Conservation (phyloP, 1,140 invertebrate genomes). For the Tetraneura akinire region DNA sequence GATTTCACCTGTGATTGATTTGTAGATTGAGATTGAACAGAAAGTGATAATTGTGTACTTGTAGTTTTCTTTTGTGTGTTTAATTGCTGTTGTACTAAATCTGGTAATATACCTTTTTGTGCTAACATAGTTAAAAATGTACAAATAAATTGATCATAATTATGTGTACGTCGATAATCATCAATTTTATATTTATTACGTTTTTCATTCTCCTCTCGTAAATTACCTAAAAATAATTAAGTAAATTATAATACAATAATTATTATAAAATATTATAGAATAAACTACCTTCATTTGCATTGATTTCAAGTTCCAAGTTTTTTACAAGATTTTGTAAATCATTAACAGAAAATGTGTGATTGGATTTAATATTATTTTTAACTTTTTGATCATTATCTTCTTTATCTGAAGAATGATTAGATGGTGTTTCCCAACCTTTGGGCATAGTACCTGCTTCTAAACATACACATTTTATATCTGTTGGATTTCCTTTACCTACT, state of each 20-base stretch:
- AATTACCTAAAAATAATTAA: conserved; percentile 54
- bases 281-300: conserved; percentile 74
- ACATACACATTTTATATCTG: conserved; percentile 54
- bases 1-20: conserved; percentile 40
- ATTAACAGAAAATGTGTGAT: conserved; percentile 72
- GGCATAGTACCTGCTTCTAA: conserved; percentile 55
- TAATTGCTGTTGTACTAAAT: conserved; percentile 85
- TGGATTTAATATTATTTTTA: conserved; percentile 26
- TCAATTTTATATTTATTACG: conserved; percentile 92
- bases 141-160: conserved; percentile 96
- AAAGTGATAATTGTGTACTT: conserved; percentile 19
- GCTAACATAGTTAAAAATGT: conserved; percentile 95
- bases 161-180: conserved; percentile 83
- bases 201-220: conserved; percentile 94
- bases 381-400: conserved; percentile 35
- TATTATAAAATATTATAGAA: not conserved
- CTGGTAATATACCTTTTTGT: conserved; percentile 87
- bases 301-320: conserved; percentile 85
- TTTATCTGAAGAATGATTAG: conserved; percentile 38
- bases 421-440: conserved; percentile 54
- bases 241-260: not conserved
- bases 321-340: conserved; percentile 82
- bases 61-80: conserved; percentile 53
- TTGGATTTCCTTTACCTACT: conserved; percentile 23
- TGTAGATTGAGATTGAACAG: conserved; percentile 34